Percentiles rank a stretch among this genome's conserved stretches.
Evolutionary conservation across 1,140 invertebrate genomes (phyloP).

Genomic region (Drosophila sulfurigaster): DNA sequence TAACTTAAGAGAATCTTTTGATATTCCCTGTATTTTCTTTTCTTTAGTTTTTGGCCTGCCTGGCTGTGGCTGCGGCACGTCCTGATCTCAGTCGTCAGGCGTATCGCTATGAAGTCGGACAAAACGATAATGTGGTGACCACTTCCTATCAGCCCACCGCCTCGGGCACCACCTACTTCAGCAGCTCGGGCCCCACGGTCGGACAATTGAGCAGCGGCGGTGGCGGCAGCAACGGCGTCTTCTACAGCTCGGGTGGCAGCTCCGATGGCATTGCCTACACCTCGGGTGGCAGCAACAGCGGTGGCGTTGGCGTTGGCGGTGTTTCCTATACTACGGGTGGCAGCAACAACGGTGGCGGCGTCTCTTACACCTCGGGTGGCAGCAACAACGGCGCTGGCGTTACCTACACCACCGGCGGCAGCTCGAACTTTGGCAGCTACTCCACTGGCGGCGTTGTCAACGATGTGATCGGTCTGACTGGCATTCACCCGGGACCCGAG

Average conservation of each 20-base stretch:
- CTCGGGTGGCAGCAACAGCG: conserved; percentile 1
- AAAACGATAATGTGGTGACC: conserved; percentile 45
- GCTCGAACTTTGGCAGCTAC: neutral
- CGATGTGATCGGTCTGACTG: conserved; percentile 60
- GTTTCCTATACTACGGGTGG: neutral
- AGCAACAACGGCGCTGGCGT: neutral
- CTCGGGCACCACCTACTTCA: conserved; percentile 79
- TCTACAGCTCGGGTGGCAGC: neutral
- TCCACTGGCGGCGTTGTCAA: conserved; percentile 3
- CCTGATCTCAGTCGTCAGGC: conserved; percentile 74
- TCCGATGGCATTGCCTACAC: neutral
- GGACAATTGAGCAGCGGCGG: conserved; percentile 50
- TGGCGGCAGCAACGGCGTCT: conserved; percentile 1
- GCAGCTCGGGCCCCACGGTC: conserved; percentile 42
- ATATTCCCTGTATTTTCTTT: neutral
- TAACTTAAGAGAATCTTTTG: neutral
- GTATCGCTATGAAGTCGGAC: conserved; percentile 66
- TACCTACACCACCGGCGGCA: conserved; percentile 52
- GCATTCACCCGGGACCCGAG: conserved; percentile 59
- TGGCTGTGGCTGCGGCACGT: conserved; percentile 62
- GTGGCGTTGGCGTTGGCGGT: conserved; percentile 17
- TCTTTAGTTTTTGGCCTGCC: conserved; percentile 60
- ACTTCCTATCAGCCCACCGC: conserved; percentile 77
- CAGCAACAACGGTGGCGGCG: conserved; percentile 7
- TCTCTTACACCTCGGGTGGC: neutral